phyloP scores from a whole-genome alignment of 2,888 invertebrate genomes.

The Abrostola triplasia region DNA sequence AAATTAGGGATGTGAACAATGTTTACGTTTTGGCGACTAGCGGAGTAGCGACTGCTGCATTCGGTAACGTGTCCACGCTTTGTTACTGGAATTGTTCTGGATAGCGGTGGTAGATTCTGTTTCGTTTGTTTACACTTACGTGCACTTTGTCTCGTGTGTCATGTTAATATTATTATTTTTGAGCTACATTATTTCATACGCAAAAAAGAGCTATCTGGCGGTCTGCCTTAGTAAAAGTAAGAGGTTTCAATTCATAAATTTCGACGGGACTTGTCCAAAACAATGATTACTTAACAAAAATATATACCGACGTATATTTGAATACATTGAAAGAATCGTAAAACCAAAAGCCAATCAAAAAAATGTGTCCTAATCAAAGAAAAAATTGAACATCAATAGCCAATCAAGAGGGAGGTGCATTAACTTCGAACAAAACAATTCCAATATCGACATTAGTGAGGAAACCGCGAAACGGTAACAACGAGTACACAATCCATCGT shows the following conservation, averaged over 20 bases:
- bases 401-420: conserved; percentile 10
- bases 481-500: conserved; percentile 62
- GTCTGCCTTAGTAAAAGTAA: background rate
- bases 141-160: background rate
- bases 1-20: conserved; percentile 65
- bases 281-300: background rate
- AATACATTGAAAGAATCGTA: too few relatives aligned
- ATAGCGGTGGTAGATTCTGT: conserved; percentile 23
- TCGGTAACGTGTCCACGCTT: conserved; percentile 38
- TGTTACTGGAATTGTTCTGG: conserved; percentile 43
- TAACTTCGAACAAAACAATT: conserved; percentile 50
- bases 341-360: too few relatives aligned
- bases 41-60: conserved; percentile 37
- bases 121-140: conserved; percentile 1
- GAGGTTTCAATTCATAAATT: background rate
- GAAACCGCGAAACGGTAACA: conserved; percentile 51
- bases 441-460: conserved; percentile 45
- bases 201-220: too few relatives aligned
- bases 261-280: too few relatives aligned
- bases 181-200: background rate
- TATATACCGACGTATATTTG: too few relatives aligned
- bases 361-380: too few relatives aligned
- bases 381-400: too few relatives aligned
- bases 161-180: background rate
- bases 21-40: conserved; percentile 54